A percentile compares a stretch with the other conserved stretches of the same genome.
Evolutionary conservation across 1,140 invertebrate species (phyloP).

Genomic region (Penaeus chinensis): DNA sequence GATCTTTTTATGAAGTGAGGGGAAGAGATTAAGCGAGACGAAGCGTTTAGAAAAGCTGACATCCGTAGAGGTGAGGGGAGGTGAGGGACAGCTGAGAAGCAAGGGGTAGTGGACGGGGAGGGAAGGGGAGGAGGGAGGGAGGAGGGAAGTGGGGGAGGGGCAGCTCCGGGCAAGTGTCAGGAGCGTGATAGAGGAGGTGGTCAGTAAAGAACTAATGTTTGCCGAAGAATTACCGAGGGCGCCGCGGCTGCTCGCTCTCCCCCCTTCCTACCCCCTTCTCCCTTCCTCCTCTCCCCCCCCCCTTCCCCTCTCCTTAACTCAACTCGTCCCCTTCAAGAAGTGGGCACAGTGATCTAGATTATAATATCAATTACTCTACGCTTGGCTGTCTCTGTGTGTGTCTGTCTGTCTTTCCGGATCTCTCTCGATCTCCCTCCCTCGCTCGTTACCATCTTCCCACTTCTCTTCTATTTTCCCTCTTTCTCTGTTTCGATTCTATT

Average conservation of each 20-base stretch:
- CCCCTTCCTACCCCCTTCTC: too few species aligned
- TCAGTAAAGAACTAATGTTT: background rate
- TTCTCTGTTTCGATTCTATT: background rate
- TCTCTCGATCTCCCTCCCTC: background rate
- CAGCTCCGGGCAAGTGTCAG: background rate
- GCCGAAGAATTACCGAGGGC: too few species aligned
- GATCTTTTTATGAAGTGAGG: conserved; percentile 32
- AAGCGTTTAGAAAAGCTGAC: background rate
- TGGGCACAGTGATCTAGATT: background rate
- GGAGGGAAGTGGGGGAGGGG: background rate
- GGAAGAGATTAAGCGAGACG: conserved; percentile 10
- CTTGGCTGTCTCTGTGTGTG: too few species aligned
- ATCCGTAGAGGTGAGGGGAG: conserved; percentile 27
- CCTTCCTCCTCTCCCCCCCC: too few species aligned
- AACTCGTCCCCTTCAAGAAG: background rate
- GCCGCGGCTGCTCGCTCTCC: too few species aligned
- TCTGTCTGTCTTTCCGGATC: background rate
- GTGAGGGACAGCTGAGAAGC: background rate
- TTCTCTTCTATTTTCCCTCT: background rate
- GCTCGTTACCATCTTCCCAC: background rate
- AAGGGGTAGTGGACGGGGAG: background rate
- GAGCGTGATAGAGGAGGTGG: conserved; percentile 10
- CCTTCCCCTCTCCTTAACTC: background rate
- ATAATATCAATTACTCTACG: too few species aligned
- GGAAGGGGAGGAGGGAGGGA: too few species aligned